Evolutionary conservation across 1,140 invertebrate species (phyloP).

Genomic region (Drosophila melanica): DNA sequence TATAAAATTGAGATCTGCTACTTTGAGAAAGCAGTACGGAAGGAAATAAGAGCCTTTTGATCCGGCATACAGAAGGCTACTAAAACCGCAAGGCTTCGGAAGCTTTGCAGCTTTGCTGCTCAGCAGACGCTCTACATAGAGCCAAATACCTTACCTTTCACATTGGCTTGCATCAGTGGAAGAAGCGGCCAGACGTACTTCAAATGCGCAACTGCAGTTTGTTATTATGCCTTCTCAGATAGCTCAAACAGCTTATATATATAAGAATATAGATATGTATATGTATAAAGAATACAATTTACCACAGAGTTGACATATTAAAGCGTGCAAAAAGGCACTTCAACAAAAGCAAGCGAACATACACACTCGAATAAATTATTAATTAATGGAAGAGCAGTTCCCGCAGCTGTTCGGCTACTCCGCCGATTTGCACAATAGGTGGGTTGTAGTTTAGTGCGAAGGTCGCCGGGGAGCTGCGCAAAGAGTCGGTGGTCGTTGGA

Average conservation of each 20-base stretch:
- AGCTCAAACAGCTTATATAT: no score
- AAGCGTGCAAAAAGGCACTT: constrained; percentile 71
- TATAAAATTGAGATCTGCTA: no score
- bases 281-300: neutral
- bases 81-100: no score
- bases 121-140: no score
- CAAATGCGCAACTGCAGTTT: neutral
- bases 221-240: neutral
- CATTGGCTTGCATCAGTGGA: no score
- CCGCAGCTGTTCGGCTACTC: constrained; percentile 10
- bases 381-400: constrained; percentile 78
- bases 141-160: no score
- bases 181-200: neutral
- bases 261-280: no score
- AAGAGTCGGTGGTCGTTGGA: constrained; percentile 1
- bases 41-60: no score
- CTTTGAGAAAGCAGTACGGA: no score
- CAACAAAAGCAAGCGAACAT: constrained; percentile 25
- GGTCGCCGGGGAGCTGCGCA: constrained; percentile 22
- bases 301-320: neutral
- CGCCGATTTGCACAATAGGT: constrained; percentile 22
- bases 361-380: constrained; percentile 66
- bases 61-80: no score
- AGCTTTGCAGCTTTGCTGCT: no score
- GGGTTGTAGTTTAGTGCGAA: constrained; percentile 30